Base-by-base conservation (phyloP, 2,888 invertebrate species). In the Meta bourneti region DNA sequence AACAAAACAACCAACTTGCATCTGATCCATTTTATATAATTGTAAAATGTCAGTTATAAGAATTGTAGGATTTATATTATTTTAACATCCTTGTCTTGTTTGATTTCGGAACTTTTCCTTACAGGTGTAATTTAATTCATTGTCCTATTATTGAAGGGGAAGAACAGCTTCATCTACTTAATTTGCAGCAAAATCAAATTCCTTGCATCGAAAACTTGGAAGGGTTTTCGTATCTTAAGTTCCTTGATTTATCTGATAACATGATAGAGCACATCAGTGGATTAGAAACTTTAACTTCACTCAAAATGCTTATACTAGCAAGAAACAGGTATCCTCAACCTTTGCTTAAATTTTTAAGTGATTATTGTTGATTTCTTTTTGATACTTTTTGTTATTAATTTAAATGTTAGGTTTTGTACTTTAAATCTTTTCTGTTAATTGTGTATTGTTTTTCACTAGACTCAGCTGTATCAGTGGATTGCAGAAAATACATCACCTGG, bases 161-260 rank as follows among this genome's bases (percentile, higher is more conserved):
- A 94, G 96, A 97, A 34, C 97, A 97, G 93, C 95, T 98, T 90
- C 96, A 98, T 88, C 96, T 98, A 93, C 95, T 99, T 93, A 98
- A 98, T 78, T 96, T 98, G 92, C 98, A 99, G 95, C 98, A 98
- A 95, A 99, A 99, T 95, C 96, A 98, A 94, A 97, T 99, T 93
- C 97, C 96, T 93, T 96, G 96, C 94, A 96, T 98, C 93, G 96
- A 97, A 92, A 96, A 97, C 86, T 95, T 96, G 7, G 94, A 95
- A 94, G 96, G 95, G 94, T 96, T 98, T 93, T 96, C 96, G 34
- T 97, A 97, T 95, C 96, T 99, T 91, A 98, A 98, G 20, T 98
- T 98, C 95, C 96, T 99, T 91, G 98, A 99, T 95, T 96, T 99
- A 90, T 99, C 98, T 94, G 98, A 98, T 95, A 99, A 99, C 95